Conservation (phyloP, 1,140 invertebrate genomes). For the Papilio dardanus region DNA sequence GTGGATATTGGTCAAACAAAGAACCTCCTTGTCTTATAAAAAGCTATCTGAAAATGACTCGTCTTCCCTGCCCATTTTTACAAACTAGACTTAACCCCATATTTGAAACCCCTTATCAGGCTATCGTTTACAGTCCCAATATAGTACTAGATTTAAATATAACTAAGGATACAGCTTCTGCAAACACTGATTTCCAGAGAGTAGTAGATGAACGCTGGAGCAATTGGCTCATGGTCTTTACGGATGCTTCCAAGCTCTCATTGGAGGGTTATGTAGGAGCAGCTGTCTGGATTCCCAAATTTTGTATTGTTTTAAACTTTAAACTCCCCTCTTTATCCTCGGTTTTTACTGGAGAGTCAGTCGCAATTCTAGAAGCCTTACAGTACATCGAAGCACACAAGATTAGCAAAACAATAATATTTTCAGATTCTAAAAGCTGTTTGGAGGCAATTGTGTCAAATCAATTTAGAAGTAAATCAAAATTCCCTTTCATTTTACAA, state of each 20-base stretch:
- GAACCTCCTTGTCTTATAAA: slow-evolving; percentile 5
- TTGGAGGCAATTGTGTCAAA: no score
- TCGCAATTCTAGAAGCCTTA: no score
- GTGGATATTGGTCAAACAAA: not conserved
- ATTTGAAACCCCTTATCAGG: not conserved
- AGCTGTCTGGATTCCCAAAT: slow-evolving; percentile 40
- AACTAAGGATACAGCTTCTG: not conserved
- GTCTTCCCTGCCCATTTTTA: not conserved
- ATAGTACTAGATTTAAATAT: not conserved
- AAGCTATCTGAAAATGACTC: slow-evolving; percentile 5
- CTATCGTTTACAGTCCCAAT: not conserved
- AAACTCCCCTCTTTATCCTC: no score
- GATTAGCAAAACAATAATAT: no score
- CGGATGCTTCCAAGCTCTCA: slow-evolving; percentile 39
- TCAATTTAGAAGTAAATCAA: no score
- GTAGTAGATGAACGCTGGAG: slow-evolving; percentile 10
- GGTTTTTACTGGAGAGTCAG: no score
- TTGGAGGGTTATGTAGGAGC: slow-evolving; percentile 23
- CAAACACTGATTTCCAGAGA: slow-evolving; percentile 1
- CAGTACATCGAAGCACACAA: no score
- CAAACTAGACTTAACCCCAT: not conserved
- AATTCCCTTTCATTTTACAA: no score
- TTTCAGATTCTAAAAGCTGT: no score
- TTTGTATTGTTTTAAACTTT: no score
- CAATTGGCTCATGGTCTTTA: slow-evolving; percentile 27